These are phyloP conservation scores for Montipora capricornis DNA, from an alignment of 64 coral and sea anemone genomes.

Conservation along the genomic window DNA sequence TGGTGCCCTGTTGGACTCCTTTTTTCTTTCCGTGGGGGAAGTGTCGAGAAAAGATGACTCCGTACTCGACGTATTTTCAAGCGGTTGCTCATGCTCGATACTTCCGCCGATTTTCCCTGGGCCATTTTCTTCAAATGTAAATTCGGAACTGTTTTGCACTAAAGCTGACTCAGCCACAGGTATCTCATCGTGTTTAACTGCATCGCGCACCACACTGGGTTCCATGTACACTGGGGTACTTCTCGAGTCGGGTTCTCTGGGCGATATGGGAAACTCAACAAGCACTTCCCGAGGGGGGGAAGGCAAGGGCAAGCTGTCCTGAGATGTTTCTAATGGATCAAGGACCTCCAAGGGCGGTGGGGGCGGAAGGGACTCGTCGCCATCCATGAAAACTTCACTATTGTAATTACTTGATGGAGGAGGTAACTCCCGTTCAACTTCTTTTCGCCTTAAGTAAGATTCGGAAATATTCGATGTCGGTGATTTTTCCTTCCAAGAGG, in stretches of 20 bases:
- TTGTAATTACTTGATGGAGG: slow-evolving; percentile 57
- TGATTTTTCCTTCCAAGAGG: neutral
- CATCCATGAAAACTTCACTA: slow-evolving; percentile 56
- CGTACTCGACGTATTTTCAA: slow-evolving; percentile 12
- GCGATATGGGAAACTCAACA: neutral
- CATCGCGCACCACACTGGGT: neutral
- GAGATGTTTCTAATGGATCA: slow-evolving; percentile 62
- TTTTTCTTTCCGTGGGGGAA: neutral
- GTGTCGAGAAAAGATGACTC: slow-evolving; percentile 43
- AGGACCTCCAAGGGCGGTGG: slow-evolving; percentile 77
- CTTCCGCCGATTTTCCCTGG: slow-evolving; percentile 6
- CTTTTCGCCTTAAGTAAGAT: neutral
- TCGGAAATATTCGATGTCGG: neutral
- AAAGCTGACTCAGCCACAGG: neutral
- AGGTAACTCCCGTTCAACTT: neutral
- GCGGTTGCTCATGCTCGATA: neutral
- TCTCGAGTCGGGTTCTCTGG: neutral
- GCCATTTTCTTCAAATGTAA: neutral
- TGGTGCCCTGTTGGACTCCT: neutral
- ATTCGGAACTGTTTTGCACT: neutral
- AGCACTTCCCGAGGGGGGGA: slow-evolving; percentile 78
- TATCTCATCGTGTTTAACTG: neutral
- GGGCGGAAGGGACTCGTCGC: slow-evolving; percentile 77
- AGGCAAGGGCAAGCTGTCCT: slow-evolving; percentile 87
- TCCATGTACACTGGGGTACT: slow-evolving; percentile 3